Evolutionary conservation across 2,113 vertebrate species (phyloP).

Genomic region (Charina bottae): DNA sequence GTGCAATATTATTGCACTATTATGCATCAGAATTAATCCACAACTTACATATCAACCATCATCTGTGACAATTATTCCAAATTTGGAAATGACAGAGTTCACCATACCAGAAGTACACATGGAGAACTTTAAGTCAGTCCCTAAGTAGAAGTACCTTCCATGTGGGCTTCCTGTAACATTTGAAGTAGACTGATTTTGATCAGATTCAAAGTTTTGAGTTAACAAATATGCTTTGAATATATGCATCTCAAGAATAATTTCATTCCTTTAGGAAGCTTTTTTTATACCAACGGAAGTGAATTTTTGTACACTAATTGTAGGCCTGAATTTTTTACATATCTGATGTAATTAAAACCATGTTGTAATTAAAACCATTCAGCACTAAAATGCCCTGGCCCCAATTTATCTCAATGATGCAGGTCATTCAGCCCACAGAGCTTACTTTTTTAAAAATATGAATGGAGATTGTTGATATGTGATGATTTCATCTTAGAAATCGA

Average conservation of each 20-base stretch:
- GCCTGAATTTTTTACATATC: conserved; percentile 40
- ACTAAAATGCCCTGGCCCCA: conserved; percentile 45
- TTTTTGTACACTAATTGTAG: conserved; percentile 50
- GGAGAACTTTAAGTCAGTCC: background rate
- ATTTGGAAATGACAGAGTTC: background rate
- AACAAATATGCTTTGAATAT: conserved; percentile 39
- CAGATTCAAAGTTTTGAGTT: background rate
- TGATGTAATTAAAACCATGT: conserved; percentile 26
- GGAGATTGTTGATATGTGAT: conserved; percentile 44
- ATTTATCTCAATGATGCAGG: conserved; percentile 57
- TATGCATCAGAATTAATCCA: background rate
- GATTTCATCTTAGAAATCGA: conserved; percentile 29
- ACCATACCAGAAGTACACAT: background rate
- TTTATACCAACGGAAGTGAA: conserved; percentile 56
- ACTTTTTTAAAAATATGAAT: conserved; percentile 41
- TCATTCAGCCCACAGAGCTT: conserved; percentile 41
- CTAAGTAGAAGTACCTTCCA: background rate
- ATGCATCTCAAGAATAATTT: conserved; percentile 43
- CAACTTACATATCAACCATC: background rate
- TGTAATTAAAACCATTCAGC: conserved; percentile 66
- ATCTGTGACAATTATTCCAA: background rate
- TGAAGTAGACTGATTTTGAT: background rate
- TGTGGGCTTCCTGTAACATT: background rate
- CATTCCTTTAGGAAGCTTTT: conserved; percentile 57
- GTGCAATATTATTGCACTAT: background rate